Evolutionary conservation across 2,888 invertebrate species (phyloP), one percentile per base, ranked within the genome.

Genomic region (Lasioglossum malachurum): DNA sequence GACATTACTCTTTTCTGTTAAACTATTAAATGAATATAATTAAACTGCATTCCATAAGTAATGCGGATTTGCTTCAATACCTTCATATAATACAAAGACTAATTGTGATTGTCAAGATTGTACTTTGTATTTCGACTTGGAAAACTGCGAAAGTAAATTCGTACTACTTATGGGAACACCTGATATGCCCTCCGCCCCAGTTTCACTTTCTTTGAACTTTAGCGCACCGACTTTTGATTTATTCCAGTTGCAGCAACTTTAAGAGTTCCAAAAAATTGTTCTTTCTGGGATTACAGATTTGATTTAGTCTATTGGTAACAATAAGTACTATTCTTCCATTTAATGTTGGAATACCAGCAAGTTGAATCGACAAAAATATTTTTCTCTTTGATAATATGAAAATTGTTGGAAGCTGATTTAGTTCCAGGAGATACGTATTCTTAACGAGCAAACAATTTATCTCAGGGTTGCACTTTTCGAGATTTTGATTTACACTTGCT

Each of bases 191-290:
- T 60, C 0, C 4, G 60, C 16, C 16, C 60, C 60, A 64, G 60
- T 64, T 64, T 64, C 60, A 64, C 60, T 64, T 64, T 31, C 60
- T 31, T 64, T 31, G 60, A 60, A 60, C 60, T 60, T 60, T 60
- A 5, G 27, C 31, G 7, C 60, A 31, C 7, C 5, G 60, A 64
- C 60, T 64, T 64, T 31, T 64, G 60, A 64, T 64, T 64, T 31
- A 64, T 64, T 64, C 4, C 16, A 16, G 31, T 31, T 2, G 31
- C 27, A 27, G 16, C 31, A 27, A 64, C 60, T 64, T 16, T 16
- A 5, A 5, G 27, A 12, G 31, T 31, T 27, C 5, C 31, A 16
- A 16, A 16, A 31, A 16, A 64, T 64, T 31, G 27, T 16, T 16
- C 60, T 31, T 31, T 16, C 60, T 2, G 7, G 16, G 16, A 31